phyloP scores from a whole-genome alignment of 2,888 invertebrate genomes.

The Didymodactylos carnosus region DNA sequence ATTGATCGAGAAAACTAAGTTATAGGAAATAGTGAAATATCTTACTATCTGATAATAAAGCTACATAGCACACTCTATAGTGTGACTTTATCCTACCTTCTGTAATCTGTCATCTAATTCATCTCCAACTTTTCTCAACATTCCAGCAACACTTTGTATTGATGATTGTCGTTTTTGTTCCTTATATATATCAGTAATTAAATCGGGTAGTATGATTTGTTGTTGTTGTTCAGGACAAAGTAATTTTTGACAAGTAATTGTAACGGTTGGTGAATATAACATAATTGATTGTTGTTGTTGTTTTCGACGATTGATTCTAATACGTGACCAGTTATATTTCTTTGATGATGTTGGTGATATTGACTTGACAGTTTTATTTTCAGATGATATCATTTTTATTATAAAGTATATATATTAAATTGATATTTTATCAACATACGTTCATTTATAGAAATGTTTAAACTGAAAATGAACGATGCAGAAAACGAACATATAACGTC shows the following conservation, averaged over 20 bases:
- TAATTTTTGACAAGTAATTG: not conserved
- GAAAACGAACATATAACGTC: too few relatives aligned
- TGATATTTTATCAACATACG: not conserved
- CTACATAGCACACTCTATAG: too few relatives aligned
- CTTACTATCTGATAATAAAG: too few relatives aligned
- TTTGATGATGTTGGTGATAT: not conserved
- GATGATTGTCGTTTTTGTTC: not conserved
- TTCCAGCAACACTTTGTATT: not conserved
- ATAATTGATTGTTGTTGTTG: not conserved
- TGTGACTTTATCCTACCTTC: too few relatives aligned
- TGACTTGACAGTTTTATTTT: too few relatives aligned
- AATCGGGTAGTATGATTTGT: not conserved
- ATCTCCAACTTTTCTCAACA: not conserved
- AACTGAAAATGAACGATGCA: not conserved
- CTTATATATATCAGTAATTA: not conserved
- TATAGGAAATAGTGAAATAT: too few relatives aligned
- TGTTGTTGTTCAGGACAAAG: too few relatives aligned
- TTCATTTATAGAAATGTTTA: not conserved
- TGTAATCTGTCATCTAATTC: not conserved
- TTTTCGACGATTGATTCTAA: not conserved
- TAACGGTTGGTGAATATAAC: not conserved
- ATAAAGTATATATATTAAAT: too few relatives aligned
- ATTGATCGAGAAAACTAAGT: too few relatives aligned
- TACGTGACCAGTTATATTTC: not conserved
- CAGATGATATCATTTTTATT: too few relatives aligned